A percentile compares a stretch with the other conserved stretches of the same genome.
Evolutionary conservation across 2,113 vertebrate species (phyloP).

Genomic region (Hiodon alosoides): DNA sequence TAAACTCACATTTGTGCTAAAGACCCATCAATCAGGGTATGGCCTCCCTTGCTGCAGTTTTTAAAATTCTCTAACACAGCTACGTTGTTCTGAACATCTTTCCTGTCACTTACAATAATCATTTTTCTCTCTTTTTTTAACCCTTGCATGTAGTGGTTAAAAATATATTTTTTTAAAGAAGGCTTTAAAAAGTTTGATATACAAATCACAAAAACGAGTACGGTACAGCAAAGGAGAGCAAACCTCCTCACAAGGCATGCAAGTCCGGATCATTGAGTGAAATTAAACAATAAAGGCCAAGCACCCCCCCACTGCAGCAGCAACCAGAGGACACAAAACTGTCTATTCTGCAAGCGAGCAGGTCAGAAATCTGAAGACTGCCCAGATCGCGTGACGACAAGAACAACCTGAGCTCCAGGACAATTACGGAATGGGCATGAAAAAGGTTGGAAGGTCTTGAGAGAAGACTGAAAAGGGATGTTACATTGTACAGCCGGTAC

Average conservation of each 20-base stretch:
- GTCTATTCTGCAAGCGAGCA: neutral
- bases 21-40: constrained; percentile 31
- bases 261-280: no score
- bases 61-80: constrained; percentile 29
- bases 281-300: no score
- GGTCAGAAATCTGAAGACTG: neutral
- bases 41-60: constrained; percentile 18
- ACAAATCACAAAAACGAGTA: neutral
- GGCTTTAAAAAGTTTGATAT: no score
- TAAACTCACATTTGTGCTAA: constrained; percentile 31
- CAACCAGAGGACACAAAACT: neutral
- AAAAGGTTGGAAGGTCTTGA: constrained; percentile 11
- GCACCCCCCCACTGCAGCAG: no score
- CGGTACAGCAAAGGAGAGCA: neutral
- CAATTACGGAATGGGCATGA: neutral
- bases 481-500: neutral
- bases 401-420: neutral
- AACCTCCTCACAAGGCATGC: no score
- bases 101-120: constrained; percentile 23
- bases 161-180: neutral
- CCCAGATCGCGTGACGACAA: neutral
- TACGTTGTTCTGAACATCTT: constrained; percentile 4
- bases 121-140: neutral
- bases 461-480: neutral
- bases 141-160: neutral